Base-by-base conservation (phyloP, 2,888 invertebrate genomes). In the Eilema depressum region DNA sequence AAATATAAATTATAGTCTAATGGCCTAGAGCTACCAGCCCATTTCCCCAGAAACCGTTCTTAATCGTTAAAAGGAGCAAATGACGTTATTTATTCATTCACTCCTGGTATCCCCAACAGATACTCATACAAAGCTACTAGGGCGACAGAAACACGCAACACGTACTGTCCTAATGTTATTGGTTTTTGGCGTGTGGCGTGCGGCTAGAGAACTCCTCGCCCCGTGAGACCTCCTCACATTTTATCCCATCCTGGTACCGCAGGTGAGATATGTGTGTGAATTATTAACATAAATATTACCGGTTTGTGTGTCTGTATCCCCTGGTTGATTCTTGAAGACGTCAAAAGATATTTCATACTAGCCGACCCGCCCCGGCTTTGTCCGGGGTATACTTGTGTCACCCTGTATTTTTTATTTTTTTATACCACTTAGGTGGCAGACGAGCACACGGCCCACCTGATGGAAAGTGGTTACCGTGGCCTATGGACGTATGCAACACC, bases 81-180 rank as follows among this genome's bases (percentile, higher is more conserved):
- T 73, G 41, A 74, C 67, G 76, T 81, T 67, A 71, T 61, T 77
- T 77, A 79, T 79, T 81, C 73, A 79, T 75, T 66, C 60, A 41
- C 66, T 69, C 63, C 67, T 76, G 63, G 73, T 79, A 66, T 71
- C 70, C 77, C 69, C 71, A 59, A 66, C 23, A 71, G 74, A 66
- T 72, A 67, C 66, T 80, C 71, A 73, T 71, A 76, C 71, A 74
- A 80, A 75, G 76, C 79, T 86, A 89, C 89, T 84, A 88, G 86
- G 88, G 84, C 81, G 88, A 87, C 91, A 91, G 84, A 79, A 85
- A 79, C 82, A 82, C 85, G 85, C 85, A 87, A 85, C 91, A 90
- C 89, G 89, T 91, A 86, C 86, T 83, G 84, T 85, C 86, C 89
- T 93, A 93, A 94, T 92, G 92, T 91, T 93, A 93, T 94, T 93